phyloP scores from a whole-genome alignment of 2,113 vertebrate species.

The Cyanistes caeruleus region DNA sequence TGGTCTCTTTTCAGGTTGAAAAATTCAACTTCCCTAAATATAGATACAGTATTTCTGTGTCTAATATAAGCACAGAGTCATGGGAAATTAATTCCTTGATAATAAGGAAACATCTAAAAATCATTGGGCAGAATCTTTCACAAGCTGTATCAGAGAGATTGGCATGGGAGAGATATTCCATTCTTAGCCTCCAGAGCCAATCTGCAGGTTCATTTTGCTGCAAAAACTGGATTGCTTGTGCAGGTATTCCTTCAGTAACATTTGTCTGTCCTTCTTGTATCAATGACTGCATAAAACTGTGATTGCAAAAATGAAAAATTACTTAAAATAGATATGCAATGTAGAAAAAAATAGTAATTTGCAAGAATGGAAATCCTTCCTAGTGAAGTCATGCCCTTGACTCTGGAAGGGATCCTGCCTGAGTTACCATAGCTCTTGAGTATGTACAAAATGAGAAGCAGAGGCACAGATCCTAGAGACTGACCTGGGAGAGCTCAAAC shows the following conservation, averaged over 20 bases:
- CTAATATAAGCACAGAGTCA: not conserved
- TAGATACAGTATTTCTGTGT: not conserved
- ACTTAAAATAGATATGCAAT: not conserved
- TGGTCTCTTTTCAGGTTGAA: not conserved
- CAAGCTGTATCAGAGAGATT: not conserved
- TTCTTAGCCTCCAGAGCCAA: not conserved
- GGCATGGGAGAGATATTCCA: not conserved
- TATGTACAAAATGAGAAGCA: rapidly evolving
- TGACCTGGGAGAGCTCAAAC: no score
- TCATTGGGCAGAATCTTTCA: not conserved
- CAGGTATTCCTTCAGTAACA: not conserved
- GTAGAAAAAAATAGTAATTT: not conserved
- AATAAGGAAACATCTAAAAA: not conserved
- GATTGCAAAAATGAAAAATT: not conserved
- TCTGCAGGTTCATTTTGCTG: not conserved
- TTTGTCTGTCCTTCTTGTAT: not conserved
- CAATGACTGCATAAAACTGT: not conserved
- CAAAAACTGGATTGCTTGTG: not conserved
- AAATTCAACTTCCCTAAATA: not conserved
- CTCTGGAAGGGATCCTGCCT: not conserved
- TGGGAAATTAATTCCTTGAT: not conserved
- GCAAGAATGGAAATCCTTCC: not conserved
- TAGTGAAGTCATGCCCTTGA: not conserved
- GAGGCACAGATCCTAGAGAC: not conserved
- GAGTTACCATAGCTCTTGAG: not conserved